These are phyloP conservation scores for Cerastis rubricosa DNA, from an alignment of 2,888 invertebrate species.

Conservation along the genomic window DNA sequence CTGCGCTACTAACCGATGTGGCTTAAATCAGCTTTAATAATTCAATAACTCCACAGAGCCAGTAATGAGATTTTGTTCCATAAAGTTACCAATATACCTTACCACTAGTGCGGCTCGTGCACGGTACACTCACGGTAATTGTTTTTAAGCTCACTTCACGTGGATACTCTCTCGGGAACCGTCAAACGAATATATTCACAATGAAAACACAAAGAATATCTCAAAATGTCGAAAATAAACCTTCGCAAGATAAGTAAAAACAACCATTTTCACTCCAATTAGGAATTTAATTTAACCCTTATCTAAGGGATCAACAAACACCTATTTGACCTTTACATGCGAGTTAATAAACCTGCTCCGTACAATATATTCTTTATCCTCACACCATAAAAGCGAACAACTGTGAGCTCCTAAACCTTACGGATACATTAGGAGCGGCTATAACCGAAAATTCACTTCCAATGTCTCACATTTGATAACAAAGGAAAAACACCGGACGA, in stretches of 20 bases:
- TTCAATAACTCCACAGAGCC: constrained; percentile 64
- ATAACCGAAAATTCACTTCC: constrained; percentile 83
- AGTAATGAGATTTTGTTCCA: constrained; percentile 57
- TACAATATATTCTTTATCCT: constrained; percentile 70
- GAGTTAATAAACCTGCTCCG: constrained; percentile 56
- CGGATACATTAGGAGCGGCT: constrained; percentile 81
- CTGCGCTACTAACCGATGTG: constrained; percentile 68
- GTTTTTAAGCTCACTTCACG: constrained; percentile 50
- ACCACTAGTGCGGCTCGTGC: constrained; percentile 36
- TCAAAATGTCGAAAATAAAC: constrained; percentile 45
- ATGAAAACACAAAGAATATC: constrained; percentile 46
- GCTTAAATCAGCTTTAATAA: constrained; percentile 73
- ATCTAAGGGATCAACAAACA: constrained; percentile 61
- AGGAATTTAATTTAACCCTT: constrained; percentile 62
- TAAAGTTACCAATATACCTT: constrained; percentile 56
- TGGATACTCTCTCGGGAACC: constrained; percentile 45
- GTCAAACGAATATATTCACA: constrained; percentile 51
- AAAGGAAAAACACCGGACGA: constrained; percentile 89
- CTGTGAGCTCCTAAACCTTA: constrained; percentile 73
- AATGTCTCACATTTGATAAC: constrained; percentile 88
- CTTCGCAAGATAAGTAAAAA: constrained; percentile 41
- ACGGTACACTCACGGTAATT: constrained; percentile 56
- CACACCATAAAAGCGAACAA: constrained; percentile 75
- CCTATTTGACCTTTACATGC: constrained; percentile 59
- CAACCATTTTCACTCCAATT: constrained; percentile 59